Evolutionary conservation across 2,113 vertebrate species (phyloP), one percentile per base, ranked within the genome.

Genomic region (Oostethus manadensis): DNA sequence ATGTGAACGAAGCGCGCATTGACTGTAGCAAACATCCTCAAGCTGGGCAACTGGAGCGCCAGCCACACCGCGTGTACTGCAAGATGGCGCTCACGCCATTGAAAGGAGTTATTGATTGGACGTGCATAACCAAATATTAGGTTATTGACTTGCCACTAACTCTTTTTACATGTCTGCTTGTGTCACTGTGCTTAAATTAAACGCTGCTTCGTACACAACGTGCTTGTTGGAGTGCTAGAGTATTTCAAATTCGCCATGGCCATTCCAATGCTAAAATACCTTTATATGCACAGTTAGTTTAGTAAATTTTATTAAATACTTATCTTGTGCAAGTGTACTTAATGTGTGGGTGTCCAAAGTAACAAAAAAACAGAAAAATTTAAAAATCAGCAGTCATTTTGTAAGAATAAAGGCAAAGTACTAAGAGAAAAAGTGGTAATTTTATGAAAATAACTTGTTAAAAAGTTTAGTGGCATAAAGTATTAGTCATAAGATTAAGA

Each of bases 171-270:
- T 87, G 84, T 90, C 88, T 74, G 82, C 86, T 84, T 88, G 88
- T 89, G 87, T 89, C 87, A 83, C 72, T 89, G 86, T 88, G 88
- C 87, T 88, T 86, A 88, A 88, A 91, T 89, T 90, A 89, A 89
- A 82, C 88, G 81, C 56, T 57, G 81, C 86, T 87, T 90, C 86
- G 49, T 87, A 89, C 78, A 88, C 70, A 66, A 81, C 49, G 58
- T 50, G 60, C 70, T 75, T 80, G 73, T 75, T 70, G 49, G 33
- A 55, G 44, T 82, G 18, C 66, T 77, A 33, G 60, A 70, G 38
- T 83, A 54, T 4, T 26, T 61, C 15, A 26, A 26, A 26, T 26
- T 26, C 23, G 2, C 23, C 23, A 26, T n/a, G n/a, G n/a, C n/a
- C n/a, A n/a, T n/a, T n/a, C n/a, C n/a, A n/a, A n/a, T n/a, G n/a